Evolutionary conservation across 1,140 invertebrate genomes (phyloP).

Genomic region (Bombus balteatus): DNA sequence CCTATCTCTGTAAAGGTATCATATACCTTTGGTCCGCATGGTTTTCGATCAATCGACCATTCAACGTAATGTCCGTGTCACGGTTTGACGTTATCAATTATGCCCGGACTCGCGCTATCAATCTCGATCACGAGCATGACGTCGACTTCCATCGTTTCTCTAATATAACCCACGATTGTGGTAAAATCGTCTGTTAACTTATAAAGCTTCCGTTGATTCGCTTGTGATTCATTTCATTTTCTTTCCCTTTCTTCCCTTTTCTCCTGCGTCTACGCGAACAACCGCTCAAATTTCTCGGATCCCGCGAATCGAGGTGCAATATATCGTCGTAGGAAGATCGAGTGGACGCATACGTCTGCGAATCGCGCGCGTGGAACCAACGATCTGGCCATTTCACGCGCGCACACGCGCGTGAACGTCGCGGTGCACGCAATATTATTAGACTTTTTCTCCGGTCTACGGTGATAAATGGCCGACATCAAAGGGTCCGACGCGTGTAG

Average conservation of each 20-base stretch:
- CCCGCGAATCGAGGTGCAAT: slow-evolving; percentile 20
- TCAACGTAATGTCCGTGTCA: background rate
- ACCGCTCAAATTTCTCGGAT: background rate
- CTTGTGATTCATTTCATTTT: background rate
- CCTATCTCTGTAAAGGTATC: background rate
- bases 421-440: slow-evolving; percentile 78
- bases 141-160: slow-evolving; percentile 8
- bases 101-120: slow-evolving; percentile 1
- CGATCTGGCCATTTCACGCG: slow-evolving; percentile 39
- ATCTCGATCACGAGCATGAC: slow-evolving; percentile 11
- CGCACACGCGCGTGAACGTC: slow-evolving; percentile 35
- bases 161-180: slow-evolving; percentile 22
- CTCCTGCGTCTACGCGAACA: background rate
- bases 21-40: background rate
- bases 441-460: slow-evolving; percentile 78
- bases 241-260: background rate
- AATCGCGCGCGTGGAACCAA: slow-evolving; percentile 25
- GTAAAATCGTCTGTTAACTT: background rate
- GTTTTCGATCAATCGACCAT: background rate
- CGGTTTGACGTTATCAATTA: slow-evolving; percentile 18
- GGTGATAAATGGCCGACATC: slow-evolving; percentile 81
- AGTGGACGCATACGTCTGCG: slow-evolving; percentile 26
- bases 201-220: slow-evolving; percentile 1
- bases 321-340: slow-evolving; percentile 44
- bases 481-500: slow-evolving; percentile 78